Conservation (phyloP, 1,140 invertebrate species). For the Drosophila kohkoa region DNA sequence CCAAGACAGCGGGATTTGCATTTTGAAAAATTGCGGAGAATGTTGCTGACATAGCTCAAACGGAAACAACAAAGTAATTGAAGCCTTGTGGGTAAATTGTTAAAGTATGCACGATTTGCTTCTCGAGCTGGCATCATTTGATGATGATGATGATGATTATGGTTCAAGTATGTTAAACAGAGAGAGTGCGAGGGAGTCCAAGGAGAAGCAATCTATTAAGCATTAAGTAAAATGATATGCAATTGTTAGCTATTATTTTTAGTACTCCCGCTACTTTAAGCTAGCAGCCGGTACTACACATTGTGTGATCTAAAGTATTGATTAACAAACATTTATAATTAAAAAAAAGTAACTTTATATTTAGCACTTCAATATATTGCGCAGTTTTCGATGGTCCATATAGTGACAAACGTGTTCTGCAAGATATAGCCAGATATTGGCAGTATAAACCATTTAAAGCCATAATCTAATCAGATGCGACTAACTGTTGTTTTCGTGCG, state of each 20-base stretch:
- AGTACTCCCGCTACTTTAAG: not conserved
- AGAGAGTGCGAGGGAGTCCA: constrained; percentile 1
- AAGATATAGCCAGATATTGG: constrained; percentile 15
- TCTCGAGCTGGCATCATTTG: not conserved
- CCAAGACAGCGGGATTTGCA: constrained; percentile 28
- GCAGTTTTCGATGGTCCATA: not conserved
- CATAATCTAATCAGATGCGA: constrained; percentile 31
- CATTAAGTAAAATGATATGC: not conserved
- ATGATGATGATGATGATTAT: not conserved
- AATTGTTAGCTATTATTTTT: not conserved
- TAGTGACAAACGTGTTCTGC: not conserved
- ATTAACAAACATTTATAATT: not conserved
- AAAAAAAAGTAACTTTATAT: not conserved
- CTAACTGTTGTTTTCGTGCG: constrained; percentile 10
- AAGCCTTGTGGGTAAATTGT: constrained; percentile 64
- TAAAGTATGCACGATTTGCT: constrained; percentile 8
- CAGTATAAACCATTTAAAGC: constrained; percentile 19
- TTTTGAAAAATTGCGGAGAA: constrained; percentile 50
- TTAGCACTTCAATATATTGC: not conserved
- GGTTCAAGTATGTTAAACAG: constrained; percentile 1
- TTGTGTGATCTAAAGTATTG: not conserved
- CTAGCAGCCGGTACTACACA: not conserved
- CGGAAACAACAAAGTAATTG: constrained; percentile 58
- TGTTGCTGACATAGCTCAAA: constrained; percentile 45
- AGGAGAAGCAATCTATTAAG: constrained; percentile 11